Conservation (phyloP, 2,113 vertebrate species). For the Oenanthe melanoleuca region DNA sequence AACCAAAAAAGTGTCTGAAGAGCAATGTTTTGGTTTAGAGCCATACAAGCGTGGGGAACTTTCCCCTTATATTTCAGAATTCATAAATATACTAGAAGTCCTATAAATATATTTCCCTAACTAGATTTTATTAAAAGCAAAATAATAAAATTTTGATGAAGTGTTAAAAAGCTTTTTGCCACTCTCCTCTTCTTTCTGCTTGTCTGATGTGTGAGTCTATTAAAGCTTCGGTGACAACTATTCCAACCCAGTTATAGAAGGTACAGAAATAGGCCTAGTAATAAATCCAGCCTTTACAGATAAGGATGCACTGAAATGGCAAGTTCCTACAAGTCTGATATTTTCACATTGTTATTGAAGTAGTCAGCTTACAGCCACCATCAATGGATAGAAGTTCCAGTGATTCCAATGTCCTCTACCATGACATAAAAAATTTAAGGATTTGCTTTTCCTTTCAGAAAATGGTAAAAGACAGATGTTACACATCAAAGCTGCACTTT, state of each 20-base stretch:
- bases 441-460: not conserved
- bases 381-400: not conserved
- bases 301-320: not conserved
- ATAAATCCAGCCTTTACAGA: not conserved
- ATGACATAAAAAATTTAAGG: not conserved
- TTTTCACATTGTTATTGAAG: not conserved
- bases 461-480: not conserved
- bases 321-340: not conserved
- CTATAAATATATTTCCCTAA: slow-evolving; percentile 3
- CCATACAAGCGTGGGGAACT: not conserved
- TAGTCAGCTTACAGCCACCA: not conserved
- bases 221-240: slow-evolving; percentile 6
- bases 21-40: not conserved
- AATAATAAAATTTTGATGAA: slow-evolving; percentile 28
- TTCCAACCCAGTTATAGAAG: not conserved
- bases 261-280: slow-evolving; percentile 1
- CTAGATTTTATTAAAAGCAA: slow-evolving; percentile 26
- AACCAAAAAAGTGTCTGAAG: not conserved
- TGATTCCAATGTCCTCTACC: not conserved
- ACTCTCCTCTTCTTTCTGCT: not conserved
- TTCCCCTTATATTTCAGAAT: not conserved
- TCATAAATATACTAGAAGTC: not conserved
- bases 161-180: slow-evolving; percentile 35
- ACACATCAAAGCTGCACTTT: not conserved
- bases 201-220: not conserved